These are phyloP conservation scores for Crotalus horridus DNA, from an alignment of 2,113 vertebrate genomes.

Conservation along the genomic window DNA sequence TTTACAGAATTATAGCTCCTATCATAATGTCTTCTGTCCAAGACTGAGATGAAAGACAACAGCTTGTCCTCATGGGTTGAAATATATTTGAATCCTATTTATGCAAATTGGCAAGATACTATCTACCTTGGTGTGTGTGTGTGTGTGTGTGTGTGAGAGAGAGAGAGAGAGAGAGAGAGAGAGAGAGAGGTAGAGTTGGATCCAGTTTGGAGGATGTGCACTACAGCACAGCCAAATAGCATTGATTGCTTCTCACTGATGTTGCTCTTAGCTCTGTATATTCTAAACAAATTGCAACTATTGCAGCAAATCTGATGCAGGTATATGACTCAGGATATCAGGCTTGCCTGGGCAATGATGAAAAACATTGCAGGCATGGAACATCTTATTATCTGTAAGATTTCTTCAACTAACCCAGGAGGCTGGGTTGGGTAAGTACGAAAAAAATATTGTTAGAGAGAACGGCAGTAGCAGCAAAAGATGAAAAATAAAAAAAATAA, in stretches of 20 bases:
- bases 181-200: not conserved
- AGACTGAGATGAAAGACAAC: not conserved
- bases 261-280: not conserved
- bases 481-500: not conserved
- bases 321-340: not conserved
- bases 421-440: not conserved
- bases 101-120: not conserved
- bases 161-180: no score
- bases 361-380: not conserved
- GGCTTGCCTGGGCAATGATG: not conserved
- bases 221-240: not conserved
- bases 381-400: not conserved
- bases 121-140: not conserved
- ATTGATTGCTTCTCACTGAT: not conserved
- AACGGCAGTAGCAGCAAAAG: not conserved
- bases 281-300: not conserved
- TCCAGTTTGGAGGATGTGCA: not conserved
- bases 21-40: not conserved
- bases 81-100: not conserved
- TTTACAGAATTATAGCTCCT: not conserved
- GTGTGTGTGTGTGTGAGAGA: not conserved
- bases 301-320: not conserved
- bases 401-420: not conserved
- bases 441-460: not conserved
- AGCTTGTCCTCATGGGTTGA: not conserved